Evolutionary conservation across 2,797 vertebrate genomes (phyloP).

Genomic region (Dromococcyx pavoninus): DNA sequence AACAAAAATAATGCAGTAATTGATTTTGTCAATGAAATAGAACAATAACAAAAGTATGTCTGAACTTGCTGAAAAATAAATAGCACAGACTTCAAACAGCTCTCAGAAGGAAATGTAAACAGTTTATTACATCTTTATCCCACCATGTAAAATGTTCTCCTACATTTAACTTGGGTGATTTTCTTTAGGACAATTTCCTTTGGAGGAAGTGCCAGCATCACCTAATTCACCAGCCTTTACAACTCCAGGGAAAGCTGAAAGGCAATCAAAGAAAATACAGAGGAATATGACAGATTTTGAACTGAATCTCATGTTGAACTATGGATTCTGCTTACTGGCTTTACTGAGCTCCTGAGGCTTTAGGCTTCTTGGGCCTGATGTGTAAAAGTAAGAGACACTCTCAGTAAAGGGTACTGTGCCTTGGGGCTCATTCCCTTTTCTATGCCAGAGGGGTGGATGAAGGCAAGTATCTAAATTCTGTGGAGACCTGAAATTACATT

Average conservation of each 20-base stretch:
- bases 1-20: neutral
- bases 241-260: neutral
- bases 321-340: neutral
- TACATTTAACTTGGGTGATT: neutral
- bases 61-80: neutral
- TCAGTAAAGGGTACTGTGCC: neutral
- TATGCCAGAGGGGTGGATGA: rapidly evolving
- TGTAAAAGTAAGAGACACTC: neutral
- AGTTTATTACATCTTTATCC: neutral
- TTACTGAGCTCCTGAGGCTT: neutral
- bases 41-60: neutral
- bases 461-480: neutral
- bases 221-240: neutral
- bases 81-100: neutral
- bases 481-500: neutral
- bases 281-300: neutral
- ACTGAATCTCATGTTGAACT: neutral
- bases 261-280: neutral
- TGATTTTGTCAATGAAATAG: neutral
- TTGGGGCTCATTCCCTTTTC: neutral
- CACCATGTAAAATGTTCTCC: neutral
- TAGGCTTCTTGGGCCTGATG: neutral
- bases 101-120: neutral
- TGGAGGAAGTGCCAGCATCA: neutral
- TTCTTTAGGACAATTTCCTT: neutral